Conservation (phyloP, 2,113 vertebrate species). For the Apaloderma vittatum region DNA sequence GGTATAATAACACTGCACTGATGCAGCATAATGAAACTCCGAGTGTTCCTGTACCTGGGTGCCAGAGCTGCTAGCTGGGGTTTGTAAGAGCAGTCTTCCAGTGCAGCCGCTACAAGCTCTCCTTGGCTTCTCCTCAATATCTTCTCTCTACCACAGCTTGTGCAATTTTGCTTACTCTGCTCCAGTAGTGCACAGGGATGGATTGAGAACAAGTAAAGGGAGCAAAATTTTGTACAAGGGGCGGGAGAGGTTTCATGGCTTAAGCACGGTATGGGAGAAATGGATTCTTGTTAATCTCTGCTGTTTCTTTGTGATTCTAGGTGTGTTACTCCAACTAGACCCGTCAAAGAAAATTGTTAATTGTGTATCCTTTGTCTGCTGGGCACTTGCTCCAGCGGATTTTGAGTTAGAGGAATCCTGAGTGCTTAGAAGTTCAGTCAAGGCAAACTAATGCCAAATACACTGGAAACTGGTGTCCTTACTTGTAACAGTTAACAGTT, state of each 20-base stretch:
- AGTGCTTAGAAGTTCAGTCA: background rate
- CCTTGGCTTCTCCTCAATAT: background rate
- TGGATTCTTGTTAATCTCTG: background rate
- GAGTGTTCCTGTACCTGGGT: fast-evolving
- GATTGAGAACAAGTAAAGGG: background rate
- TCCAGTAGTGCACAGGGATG: background rate
- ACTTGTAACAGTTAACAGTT: background rate
- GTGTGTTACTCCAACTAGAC: background rate
- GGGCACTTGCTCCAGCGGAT: background rate
- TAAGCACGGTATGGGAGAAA: background rate
- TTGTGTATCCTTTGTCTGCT: background rate
- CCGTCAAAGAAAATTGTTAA: background rate
- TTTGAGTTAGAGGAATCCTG: background rate
- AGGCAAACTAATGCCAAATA: background rate
- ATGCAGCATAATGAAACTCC: background rate
- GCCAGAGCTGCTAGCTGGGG: background rate
- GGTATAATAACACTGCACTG: background rate
- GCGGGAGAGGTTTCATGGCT: background rate
- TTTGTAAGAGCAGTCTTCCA: background rate
- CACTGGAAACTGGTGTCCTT: background rate
- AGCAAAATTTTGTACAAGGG: background rate
- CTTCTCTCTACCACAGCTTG: background rate
- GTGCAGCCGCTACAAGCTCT: background rate
- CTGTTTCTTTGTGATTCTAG: background rate
- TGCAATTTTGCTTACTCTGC: background rate